A percentile compares a stretch with the other conserved stretches of the same genome.
These are phyloP conservation scores for Scolanthus callimorphus DNA, from an alignment of 92 coral and sea anemone genomes.

Conservation along the genomic window DNA sequence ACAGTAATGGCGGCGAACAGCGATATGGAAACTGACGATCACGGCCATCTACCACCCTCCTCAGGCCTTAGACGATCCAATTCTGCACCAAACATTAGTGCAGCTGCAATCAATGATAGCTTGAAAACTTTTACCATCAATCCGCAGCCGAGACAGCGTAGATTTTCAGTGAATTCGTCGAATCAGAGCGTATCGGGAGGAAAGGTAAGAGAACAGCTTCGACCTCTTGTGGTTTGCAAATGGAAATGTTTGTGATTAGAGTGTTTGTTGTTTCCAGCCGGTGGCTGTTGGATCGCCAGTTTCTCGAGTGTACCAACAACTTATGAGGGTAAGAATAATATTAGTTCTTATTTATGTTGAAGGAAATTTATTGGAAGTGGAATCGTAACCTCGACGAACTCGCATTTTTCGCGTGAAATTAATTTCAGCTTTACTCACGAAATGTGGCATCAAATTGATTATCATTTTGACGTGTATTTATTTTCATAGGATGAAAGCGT, in stretches of 20 bases:
- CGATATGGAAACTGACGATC: conserved; percentile 99
- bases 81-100: conserved; percentile 99
- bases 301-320: conserved; percentile 88
- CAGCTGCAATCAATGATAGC: conserved; percentile 79
- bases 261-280: conserved; percentile 2
- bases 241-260: too few species aligned
- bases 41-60: conserved; percentile 76
- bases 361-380: too few species aligned
- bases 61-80: conserved; percentile 88
- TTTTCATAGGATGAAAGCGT: conserved; percentile 67
- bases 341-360: too few species aligned
- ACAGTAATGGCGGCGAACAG: conserved; percentile 83
- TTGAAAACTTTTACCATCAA: conserved; percentile 68
- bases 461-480: too few species aligned
- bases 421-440: too few species aligned
- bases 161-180: conserved; percentile 68
- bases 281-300: conserved; percentile 83
- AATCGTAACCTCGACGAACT: too few species aligned
- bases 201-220: not conserved
- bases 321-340: conserved; percentile 91
- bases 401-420: too few species aligned
- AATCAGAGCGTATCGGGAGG: conserved; percentile 9
- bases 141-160: conserved; percentile 82
- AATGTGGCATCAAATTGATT: too few species aligned
- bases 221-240: too few species aligned